Evolutionary conservation across 2,888 invertebrate genomes (phyloP).

Genomic region (Hemithea aestivaria): DNA sequence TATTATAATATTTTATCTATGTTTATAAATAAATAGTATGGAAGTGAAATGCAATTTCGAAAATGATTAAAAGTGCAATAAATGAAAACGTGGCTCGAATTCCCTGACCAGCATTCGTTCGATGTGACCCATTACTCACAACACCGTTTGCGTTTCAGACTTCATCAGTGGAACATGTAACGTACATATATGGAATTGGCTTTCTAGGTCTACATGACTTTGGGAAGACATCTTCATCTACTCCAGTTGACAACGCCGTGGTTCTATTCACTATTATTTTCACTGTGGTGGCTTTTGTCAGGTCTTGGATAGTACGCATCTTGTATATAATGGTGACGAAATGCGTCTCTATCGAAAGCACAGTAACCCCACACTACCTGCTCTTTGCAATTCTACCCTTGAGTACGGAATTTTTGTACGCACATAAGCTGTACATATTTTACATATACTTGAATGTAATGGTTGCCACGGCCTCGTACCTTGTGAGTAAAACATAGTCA

Average conservation of each 20-base stretch:
- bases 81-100: not conserved
- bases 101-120: not conserved
- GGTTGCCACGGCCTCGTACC: constrained; percentile 34
- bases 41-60: no score
- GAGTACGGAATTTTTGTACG: constrained; percentile 48
- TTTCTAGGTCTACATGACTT: constrained; percentile 56
- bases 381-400: constrained; percentile 50
- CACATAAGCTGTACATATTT: constrained; percentile 45
- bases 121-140: not conserved
- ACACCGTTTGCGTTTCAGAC: constrained; percentile 40
- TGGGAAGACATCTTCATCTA: constrained; percentile 48
- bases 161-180: constrained; percentile 33
- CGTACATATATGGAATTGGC: constrained; percentile 51
- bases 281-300: constrained; percentile 41
- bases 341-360: constrained; percentile 38
- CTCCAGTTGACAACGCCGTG: constrained; percentile 56
- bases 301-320: constrained; percentile 48
- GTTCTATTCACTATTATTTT: constrained; percentile 46
- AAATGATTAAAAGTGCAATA: no score
- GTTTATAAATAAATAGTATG: no score
- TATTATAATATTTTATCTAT: no score
- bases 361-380: constrained; percentile 42
- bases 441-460: constrained; percentile 49
- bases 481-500: constrained; percentile 36
- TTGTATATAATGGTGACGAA: constrained; percentile 36